These are phyloP conservation scores for Clarias laeviceps DNA, from an alignment of 2,797 vertebrate genomes.

Conservation along the genomic window DNA sequence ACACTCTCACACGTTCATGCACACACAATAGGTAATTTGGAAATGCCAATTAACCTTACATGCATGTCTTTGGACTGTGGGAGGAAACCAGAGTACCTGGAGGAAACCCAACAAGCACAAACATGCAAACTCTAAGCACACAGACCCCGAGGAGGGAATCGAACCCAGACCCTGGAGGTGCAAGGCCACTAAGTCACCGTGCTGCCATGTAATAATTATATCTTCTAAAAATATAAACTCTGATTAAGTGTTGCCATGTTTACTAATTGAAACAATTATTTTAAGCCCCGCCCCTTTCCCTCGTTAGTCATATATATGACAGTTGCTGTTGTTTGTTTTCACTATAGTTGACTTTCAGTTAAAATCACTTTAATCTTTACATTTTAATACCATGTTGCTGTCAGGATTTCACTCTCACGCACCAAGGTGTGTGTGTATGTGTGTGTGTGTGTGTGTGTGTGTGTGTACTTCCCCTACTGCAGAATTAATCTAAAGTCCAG, in stretches of 20 bases:
- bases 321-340: not conserved
- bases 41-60: no score
- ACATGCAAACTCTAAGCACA: no score
- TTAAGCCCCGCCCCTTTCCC: not conserved
- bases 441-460: no score
- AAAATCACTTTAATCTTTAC: not conserved
- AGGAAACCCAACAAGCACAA: no score
- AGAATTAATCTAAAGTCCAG: not conserved
- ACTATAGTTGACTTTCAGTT: not conserved
- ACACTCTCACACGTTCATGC: no score
- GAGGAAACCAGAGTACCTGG: no score
- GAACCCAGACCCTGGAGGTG: no score
- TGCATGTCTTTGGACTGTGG: no score
- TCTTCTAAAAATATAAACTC: not conserved
- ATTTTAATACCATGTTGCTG: not conserved
- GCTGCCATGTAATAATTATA: not conserved
- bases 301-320: not conserved
- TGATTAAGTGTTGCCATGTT: not conserved
- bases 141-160: no score
- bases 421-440: not conserved
- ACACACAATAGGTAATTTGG: no score
- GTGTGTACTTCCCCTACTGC: not conserved
- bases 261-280: not conserved
- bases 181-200: no score
- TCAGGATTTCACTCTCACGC: not conserved